Conservation (phyloP, 2,113 vertebrate genomes). For the Pteronura brasiliensis region DNA sequence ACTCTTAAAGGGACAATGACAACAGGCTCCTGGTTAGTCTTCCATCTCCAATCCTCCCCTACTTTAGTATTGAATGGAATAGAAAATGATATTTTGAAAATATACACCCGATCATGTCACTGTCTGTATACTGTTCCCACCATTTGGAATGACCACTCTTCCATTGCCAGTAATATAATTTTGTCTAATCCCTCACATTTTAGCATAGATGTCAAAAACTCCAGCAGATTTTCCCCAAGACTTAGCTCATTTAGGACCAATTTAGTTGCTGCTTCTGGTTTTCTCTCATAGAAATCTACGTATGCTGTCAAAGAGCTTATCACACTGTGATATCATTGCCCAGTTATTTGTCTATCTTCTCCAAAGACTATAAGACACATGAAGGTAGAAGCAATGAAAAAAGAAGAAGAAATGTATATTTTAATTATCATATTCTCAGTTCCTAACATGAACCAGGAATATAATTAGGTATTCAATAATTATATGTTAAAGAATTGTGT, state of each 20-base stretch:
- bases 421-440: constrained; percentile 5
- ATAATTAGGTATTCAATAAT: neutral
- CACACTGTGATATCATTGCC: too few species aligned
- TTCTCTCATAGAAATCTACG: neutral
- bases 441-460: neutral
- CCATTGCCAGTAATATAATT: neutral
- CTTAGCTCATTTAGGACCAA: neutral
- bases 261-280: neutral
- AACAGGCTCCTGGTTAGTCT: neutral
- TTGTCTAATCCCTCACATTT: neutral
- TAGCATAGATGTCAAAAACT: neutral
- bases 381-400: neutral
- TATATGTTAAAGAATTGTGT: neutral
- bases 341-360: neutral
- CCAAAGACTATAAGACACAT: neutral
- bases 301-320: neutral
- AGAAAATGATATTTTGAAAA: constrained; percentile 15
- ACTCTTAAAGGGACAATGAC: neutral
- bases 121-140: neutral
- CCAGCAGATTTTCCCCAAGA: neutral
- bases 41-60: neutral
- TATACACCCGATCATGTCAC: neutral
- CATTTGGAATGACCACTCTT: neutral
- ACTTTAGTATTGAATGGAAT: neutral
- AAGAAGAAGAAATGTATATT: neutral